Conservation (phyloP, 2,888 invertebrate genomes). For the Nematopogon swammerdamellus region DNA sequence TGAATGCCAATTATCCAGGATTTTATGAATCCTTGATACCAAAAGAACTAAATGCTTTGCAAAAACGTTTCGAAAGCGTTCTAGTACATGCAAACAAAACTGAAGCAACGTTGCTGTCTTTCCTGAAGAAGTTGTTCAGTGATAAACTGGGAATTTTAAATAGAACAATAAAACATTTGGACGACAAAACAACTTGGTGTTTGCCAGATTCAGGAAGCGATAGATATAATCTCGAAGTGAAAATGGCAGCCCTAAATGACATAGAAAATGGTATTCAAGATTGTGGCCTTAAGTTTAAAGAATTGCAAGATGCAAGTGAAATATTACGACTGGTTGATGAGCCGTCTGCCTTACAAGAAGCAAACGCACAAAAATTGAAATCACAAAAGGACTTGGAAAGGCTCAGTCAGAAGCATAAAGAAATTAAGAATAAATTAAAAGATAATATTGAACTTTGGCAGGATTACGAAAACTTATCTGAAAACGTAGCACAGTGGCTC, state of each 20-base stretch:
- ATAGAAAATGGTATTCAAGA: slow-evolving; percentile 71
- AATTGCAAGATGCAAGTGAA: slow-evolving; percentile 68
- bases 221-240: slow-evolving; percentile 89
- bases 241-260: slow-evolving; percentile 75
- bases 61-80: slow-evolving; percentile 79
- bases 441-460: slow-evolving; percentile 75
- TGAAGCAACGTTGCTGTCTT: slow-evolving; percentile 71
- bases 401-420: slow-evolving; percentile 63
- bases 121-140: slow-evolving; percentile 82
- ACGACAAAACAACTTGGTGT: slow-evolving; percentile 91
- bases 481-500: slow-evolving; percentile 71
- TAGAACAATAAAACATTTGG: slow-evolving; percentile 73
- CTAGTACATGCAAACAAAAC: slow-evolving; percentile 78
- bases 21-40: slow-evolving; percentile 74
- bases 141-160: slow-evolving; percentile 81
- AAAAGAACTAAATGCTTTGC: slow-evolving; percentile 80
- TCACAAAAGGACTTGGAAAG: slow-evolving; percentile 69
- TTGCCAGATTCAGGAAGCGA: slow-evolving; percentile 86
- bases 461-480: slow-evolving; percentile 74
- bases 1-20: slow-evolving; percentile 72
- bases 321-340: slow-evolving; percentile 72
- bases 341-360: slow-evolving; percentile 63
- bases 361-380: slow-evolving; percentile 67
- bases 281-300: slow-evolving; percentile 62
- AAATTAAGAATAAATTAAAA: slow-evolving; percentile 65